These are phyloP conservation scores for Chironomus tentans DNA, from an alignment of 2,888 invertebrate species.

Conservation along the genomic window DNA sequence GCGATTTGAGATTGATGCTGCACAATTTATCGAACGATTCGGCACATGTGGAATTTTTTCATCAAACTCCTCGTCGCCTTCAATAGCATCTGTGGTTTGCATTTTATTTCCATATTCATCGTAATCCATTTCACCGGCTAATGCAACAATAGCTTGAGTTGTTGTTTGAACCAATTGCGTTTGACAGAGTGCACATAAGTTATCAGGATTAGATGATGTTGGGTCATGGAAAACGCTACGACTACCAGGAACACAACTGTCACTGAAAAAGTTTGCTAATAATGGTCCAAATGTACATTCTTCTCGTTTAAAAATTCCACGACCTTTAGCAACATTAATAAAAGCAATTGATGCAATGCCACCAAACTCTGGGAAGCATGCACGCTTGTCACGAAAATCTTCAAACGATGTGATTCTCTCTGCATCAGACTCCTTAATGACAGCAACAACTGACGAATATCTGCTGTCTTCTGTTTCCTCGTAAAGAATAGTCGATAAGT, in stretches of 20 bases:
- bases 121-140: not conserved
- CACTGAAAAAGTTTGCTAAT: constrained; percentile 48
- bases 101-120: not conserved
- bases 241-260: constrained; percentile 55
- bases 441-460: constrained; percentile 47
- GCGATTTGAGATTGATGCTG: constrained; percentile 45
- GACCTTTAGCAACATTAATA: constrained; percentile 46
- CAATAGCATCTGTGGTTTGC: not conserved
- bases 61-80: constrained; percentile 16
- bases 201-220: constrained; percentile 33
- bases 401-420: constrained; percentile 45
- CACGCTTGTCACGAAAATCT: constrained; percentile 47
- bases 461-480: constrained; percentile 47
- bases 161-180: constrained; percentile 9
- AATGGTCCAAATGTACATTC: constrained; percentile 51
- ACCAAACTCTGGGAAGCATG: constrained; percentile 59
- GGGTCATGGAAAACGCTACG: constrained; percentile 43
- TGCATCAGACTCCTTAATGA: constrained; percentile 41
- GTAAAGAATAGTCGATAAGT: constrained; percentile 48
- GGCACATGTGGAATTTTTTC: constrained; percentile 28
- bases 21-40: constrained; percentile 40
- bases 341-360: constrained; percentile 58
- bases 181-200: constrained; percentile 36
- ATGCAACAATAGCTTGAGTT: not conserved
- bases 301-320: constrained; percentile 40